Base-by-base conservation (phyloP, 2,113 vertebrate species). In the Stomatorhinus ivindoensis region DNA sequence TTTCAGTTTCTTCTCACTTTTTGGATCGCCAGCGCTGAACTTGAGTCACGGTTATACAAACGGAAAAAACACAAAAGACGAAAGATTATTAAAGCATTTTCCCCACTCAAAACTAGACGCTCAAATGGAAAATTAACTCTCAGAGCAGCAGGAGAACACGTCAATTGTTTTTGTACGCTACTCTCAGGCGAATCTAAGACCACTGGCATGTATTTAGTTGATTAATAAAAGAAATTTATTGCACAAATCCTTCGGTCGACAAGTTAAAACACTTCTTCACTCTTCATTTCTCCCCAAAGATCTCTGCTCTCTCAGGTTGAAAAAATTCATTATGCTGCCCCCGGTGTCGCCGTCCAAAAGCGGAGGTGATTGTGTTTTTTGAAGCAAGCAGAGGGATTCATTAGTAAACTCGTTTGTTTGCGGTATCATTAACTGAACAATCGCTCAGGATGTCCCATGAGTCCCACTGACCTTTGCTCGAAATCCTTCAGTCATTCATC, bases 371-470 rank as follows among this genome's bases (percentile, higher is more conserved):
- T 97, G 96, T 97, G 96, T 96, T 90, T 94, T 58, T 58, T 89
- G 94, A 94, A 95, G 95, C 95, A 92, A 93, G 95, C 90, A 93
- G 93, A 93, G 95, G 94, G 95, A 96, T 95, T 95, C 93, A 69
- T 95, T 95, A 95, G 95, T 95, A 96, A 97, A 96, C 94, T 96
- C 96, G 96, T 97, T 96, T 96, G 95, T 97, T 96, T 96, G 96
- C 95, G 95, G 93, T 97, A 96, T 97, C 96, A 97, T 97, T 97
- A 97, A 96, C 96, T 97, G 96, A 96, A 97, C 96, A 96, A 97
- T 97, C 92, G 96, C 95, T 91, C 95, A 96, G 76, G 94, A 96
- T 96, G 96, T 97, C 96, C 96, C 96, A 96, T 96, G 96, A 95
- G 95, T 94, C 95, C 95, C 96, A 91, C 90, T 95, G 96, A 97